A percentile compares a stretch with the other conserved stretches of the same genome.
These are phyloP conservation scores for Suillia variegata DNA, from an alignment of 2,888 invertebrate species.

Conservation along the genomic window DNA sequence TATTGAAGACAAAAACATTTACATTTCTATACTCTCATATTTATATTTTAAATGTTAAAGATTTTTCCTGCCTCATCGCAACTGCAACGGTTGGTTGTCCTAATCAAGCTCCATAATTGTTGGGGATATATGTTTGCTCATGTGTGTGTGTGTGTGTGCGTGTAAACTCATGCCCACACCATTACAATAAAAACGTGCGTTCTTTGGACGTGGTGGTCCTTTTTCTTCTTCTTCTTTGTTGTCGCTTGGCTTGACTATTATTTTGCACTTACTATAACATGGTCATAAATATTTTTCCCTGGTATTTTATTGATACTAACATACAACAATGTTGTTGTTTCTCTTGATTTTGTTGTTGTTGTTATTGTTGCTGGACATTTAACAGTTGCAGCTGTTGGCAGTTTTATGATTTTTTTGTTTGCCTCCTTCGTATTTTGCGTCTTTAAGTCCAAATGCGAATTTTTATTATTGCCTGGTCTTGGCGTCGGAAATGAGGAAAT, in stretches of 20 bases:
- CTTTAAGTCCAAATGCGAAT: constrained; percentile 5
- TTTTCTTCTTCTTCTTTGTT: neutral
- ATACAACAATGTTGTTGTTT: constrained; percentile 23
- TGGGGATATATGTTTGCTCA: constrained; percentile 17
- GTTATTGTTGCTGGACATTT: constrained; percentile 24
- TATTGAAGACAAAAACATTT: too few species aligned
- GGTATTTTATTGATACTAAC: constrained; percentile 48
- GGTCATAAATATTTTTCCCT: constrained; percentile 47
- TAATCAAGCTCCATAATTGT: constrained; percentile 43
- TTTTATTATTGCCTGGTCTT: constrained; percentile 33
- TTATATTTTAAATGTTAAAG: too few species aligned
- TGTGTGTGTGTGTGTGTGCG: too few species aligned
- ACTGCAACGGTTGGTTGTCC: too few species aligned
- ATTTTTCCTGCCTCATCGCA: too few species aligned
- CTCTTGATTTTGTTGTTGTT: neutral
- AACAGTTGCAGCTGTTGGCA: constrained; percentile 41
- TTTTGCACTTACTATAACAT: constrained; percentile 53
- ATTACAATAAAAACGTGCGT: constrained; percentile 28
- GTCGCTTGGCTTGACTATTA: constrained; percentile 36
- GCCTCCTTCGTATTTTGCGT: neutral
- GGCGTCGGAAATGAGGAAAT: constrained; percentile 25
- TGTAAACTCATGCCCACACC: too few species aligned
- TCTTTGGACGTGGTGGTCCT: neutral
- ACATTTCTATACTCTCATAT: too few species aligned
- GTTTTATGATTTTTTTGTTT: constrained; percentile 32